These are phyloP conservation scores for Manis javanica DNA, from an alignment of 2,797 vertebrate genomes.

Conservation along the genomic window DNA sequence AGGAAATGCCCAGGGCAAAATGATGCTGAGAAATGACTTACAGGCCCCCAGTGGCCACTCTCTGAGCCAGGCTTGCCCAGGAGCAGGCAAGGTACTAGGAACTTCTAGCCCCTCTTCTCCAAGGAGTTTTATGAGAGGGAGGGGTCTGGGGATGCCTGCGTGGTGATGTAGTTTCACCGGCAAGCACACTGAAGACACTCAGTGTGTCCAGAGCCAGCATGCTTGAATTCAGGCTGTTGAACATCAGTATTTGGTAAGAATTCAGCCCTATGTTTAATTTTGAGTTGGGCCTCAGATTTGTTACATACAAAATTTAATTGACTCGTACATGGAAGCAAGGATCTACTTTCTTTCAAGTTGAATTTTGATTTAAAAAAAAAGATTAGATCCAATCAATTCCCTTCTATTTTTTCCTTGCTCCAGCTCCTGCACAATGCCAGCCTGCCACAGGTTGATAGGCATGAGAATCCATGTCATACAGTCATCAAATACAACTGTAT, in stretches of 20 bases:
- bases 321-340: background rate
- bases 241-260: background rate
- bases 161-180: background rate
- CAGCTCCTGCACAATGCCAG: background rate
- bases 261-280: background rate
- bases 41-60: background rate
- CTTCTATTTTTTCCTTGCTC: background rate
- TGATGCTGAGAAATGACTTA: background rate
- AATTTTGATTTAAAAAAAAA: conserved; percentile 29
- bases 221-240: background rate
- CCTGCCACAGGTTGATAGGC: background rate
- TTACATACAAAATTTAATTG: background rate
- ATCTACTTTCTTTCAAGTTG: conserved; percentile 17
- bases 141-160: background rate
- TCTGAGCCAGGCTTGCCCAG: background rate
- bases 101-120: background rate
- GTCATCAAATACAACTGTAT: background rate
- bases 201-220: background rate
- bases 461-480: background rate
- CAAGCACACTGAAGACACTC: background rate
- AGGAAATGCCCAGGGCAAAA: background rate
- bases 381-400: background rate
- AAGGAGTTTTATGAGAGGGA: background rate
- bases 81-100: background rate
- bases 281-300: background rate